Evolutionary conservation across 1,140 invertebrate genomes (phyloP), one percentile per base, ranked within the genome.

Genomic region (Phenacoccus solenopsis): DNA sequence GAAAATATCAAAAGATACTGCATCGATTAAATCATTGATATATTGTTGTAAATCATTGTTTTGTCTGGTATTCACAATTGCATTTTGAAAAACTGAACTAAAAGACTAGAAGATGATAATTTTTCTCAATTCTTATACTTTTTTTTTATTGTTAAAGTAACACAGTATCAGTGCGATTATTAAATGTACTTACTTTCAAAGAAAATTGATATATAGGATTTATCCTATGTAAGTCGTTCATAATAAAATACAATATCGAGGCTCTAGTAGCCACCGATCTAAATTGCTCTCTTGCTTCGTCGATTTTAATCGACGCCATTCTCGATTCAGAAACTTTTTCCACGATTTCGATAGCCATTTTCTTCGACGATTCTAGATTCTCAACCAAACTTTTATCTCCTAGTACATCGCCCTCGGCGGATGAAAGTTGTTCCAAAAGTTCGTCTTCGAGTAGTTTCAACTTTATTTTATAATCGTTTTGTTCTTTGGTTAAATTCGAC

Each of bases 151-250:
- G n/a, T n/a, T n/a, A n/a, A n/a, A n/a, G n/a, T 49, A n/a, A 10
- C 10, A 49, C n/a, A 49, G 35, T n/a, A 12, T 49, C n/a, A 49
- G 10, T 49, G 10, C n/a, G n/a, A n/a, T n/a, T n/a, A n/a, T n/a
- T n/a, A n/a, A n/a, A 9, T 9, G 9, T 28, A 22, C 64, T 75
- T 76, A 85, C 83, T 80, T 97, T 96, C 28, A 98, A 77, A 0
- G 94, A 97, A 81, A 98, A 98, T 76, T 97, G 93, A 79, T 98
- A 98, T 74, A 98, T 93, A 64, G 90, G 91, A 80, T 97, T 95
- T 71, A 98, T 96, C 78, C 94, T 94, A 79, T 88, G 85, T 25
- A 98, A 78, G 74, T 98, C 94, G 76, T 94, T 96, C 56, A 98
- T 80, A 69, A 97, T 93, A 77, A 98, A 98, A 78, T 97, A 98